phyloP scores from a whole-genome alignment of 1,140 invertebrate species.

The Drosophila neocordata region DNA sequence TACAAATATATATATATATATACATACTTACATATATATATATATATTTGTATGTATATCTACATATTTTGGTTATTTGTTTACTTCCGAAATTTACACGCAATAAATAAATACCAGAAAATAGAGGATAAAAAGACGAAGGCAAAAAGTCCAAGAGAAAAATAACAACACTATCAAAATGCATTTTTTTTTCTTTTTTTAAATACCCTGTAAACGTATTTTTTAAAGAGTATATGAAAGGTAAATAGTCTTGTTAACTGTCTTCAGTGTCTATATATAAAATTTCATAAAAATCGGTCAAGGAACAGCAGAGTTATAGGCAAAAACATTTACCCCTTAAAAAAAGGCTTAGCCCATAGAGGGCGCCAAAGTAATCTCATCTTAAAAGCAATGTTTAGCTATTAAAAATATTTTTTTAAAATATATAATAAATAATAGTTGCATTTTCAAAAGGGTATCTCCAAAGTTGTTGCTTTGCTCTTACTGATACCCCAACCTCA shows the following conservation, averaged over 20 bases:
- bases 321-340: too few relatives aligned
- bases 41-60: constrained; percentile 13
- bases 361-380: too few relatives aligned
- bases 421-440: too few relatives aligned
- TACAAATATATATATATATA: constrained; percentile 18
- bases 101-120: constrained; percentile 65
- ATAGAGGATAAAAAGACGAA: constrained; percentile 4
- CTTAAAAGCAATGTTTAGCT: too few relatives aligned
- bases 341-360: too few relatives aligned
- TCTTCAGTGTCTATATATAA: too few relatives aligned
- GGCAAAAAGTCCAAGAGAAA: neutral
- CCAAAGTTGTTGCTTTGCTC: neutral
- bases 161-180: constrained; percentile 24
- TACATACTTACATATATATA: constrained; percentile 11
- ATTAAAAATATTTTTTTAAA: too few relatives aligned
- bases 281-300: too few relatives aligned
- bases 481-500: neutral
- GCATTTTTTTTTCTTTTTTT: constrained; percentile 39
- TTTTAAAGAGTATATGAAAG: neutral
- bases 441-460: too few relatives aligned
- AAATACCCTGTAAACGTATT: neutral
- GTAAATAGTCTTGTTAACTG: too few relatives aligned
- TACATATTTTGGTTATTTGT: constrained; percentile 39
- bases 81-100: constrained; percentile 68
- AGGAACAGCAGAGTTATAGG: too few relatives aligned